Percentiles rank a stretch among this genome's conserved stretches.
These are phyloP conservation scores for Brenthis ino DNA, from an alignment of 2,888 invertebrate species.

Conservation along the genomic window DNA sequence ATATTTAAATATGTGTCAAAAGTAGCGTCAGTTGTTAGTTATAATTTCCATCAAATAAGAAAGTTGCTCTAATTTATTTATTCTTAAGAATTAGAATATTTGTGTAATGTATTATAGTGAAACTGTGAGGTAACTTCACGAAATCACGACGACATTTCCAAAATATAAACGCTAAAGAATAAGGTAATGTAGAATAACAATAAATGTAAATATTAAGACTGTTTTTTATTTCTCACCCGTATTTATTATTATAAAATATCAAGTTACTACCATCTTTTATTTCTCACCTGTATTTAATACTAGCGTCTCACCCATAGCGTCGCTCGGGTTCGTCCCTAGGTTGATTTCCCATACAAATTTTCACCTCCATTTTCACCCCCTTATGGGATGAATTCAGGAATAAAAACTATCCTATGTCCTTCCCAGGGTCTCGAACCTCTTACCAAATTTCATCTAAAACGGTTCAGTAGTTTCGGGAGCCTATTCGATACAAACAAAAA, in stretches of 20 bases:
- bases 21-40: conserved; percentile 21
- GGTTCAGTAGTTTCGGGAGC: too few species aligned
- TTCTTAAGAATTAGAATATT: conserved; percentile 55
- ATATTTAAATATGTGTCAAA: conserved; percentile 13
- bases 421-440: too few species aligned
- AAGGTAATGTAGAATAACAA: conserved; percentile 43
- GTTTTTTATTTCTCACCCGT: conserved; percentile 46
- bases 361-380: too few species aligned
- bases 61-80: conserved; percentile 57
- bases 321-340: too few species aligned
- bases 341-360: too few species aligned
- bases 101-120: conserved; percentile 47
- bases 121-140: conserved; percentile 39
- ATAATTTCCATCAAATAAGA: conserved; percentile 31
- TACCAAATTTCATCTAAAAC: too few species aligned
- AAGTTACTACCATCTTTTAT: conserved; percentile 39
- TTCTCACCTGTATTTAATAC: too few species aligned
- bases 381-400: too few species aligned
- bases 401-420: too few species aligned
- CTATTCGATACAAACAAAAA: too few species aligned
- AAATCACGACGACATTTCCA: conserved; percentile 46
- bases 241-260: conserved; percentile 48
- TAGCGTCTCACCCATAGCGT: too few species aligned
- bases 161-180: conserved; percentile 46
- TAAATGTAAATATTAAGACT: conserved; percentile 64